Percentiles rank a stretch among this genome's conserved stretches.
Conservation (phyloP, 1,140 invertebrate genomes). For the Melitaea cinxia region DNA sequence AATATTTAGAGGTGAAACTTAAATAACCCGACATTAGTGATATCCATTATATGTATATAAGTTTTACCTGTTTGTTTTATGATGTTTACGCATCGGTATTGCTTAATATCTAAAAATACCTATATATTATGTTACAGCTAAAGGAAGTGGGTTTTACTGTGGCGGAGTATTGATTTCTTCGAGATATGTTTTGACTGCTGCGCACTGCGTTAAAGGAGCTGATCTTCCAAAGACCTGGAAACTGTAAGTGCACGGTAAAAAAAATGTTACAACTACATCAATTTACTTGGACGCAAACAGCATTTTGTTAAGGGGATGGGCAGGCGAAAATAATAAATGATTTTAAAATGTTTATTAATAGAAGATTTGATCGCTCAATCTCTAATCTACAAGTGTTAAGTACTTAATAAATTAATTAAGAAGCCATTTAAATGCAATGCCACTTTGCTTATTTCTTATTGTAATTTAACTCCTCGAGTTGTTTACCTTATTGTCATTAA, state of each 20-base stretch:
- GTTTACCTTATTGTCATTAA: too few species aligned
- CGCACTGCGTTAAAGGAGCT: conserved; percentile 90
- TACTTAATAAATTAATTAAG: too few species aligned
- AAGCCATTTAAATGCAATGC: too few species aligned
- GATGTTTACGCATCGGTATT: background rate
- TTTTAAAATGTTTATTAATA: too few species aligned
- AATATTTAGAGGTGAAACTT: background rate
- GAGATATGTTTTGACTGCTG: conserved; percentile 88
- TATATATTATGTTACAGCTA: conserved; percentile 53
- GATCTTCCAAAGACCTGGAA: conserved; percentile 81
- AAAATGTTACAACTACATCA: background rate
- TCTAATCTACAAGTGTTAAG: too few species aligned
- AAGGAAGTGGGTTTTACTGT: conserved; percentile 73
- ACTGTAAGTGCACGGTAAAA: conserved; percentile 67
- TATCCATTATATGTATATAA: background rate
- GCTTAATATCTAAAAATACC: background rate
- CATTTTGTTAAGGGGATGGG: too few species aligned
- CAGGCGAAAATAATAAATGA: too few species aligned
- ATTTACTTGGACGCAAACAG: too few species aligned
- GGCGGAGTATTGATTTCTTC: conserved; percentile 84
- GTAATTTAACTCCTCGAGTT: too few species aligned
- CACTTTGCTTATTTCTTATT: too few species aligned
- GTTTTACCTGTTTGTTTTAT: background rate
- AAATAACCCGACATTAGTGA: background rate
- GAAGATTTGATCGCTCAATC: too few species aligned